Base-by-base conservation (phyloP, 2,113 vertebrate genomes). In the Silurus asotus region DNA sequence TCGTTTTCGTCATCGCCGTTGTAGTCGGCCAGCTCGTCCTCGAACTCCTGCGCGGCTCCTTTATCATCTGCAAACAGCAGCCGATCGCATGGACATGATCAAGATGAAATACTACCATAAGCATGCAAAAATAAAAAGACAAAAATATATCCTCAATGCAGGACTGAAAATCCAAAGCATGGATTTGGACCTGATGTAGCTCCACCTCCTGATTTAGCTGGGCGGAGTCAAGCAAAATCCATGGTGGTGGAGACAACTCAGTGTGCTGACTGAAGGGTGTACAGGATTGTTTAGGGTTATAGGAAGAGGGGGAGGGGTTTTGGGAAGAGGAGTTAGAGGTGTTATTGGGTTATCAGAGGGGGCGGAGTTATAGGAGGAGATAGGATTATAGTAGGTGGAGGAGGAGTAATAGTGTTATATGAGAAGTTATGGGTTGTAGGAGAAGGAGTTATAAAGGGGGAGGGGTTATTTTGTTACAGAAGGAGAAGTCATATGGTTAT, bases 1-100 rank as follows among this genome's bases (percentile, higher is more conserved):
- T 97, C 96, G 14, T 99, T 99, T 45, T 94, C 95, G 23, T 96
- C 94, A 56, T 98, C 96, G 37, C 96, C 93, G 45, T 95, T 96
- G 83, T 99, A 98, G 86, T 97, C 94, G 0, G 92, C 90, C 51
- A 93, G 77, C 85, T 95, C 94, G 25, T 95, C 91, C 51, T 95
- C 93, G 75, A 93, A 91, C 19, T 92, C 90, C 15, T 91, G 91
- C 48, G 94, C 95, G 88, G 51, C 80, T 10, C 64, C 55, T 62
- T 86, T 82, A n/a, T 87, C 84, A 23, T 84, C 88, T 89, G 67
- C 58, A 72, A 37, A 70, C n/a, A 37, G 70, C n/a, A 72, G 8
- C 20, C 15, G 58, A 78, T 15, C n/a, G 20, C 25, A 61, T 19
- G 15, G 78, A 83, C 1, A 51, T 49, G 25, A 58, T 45, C 86